phyloP scores from a whole-genome alignment of 2,888 invertebrate genomes.

The Tribolium freemani region DNA sequence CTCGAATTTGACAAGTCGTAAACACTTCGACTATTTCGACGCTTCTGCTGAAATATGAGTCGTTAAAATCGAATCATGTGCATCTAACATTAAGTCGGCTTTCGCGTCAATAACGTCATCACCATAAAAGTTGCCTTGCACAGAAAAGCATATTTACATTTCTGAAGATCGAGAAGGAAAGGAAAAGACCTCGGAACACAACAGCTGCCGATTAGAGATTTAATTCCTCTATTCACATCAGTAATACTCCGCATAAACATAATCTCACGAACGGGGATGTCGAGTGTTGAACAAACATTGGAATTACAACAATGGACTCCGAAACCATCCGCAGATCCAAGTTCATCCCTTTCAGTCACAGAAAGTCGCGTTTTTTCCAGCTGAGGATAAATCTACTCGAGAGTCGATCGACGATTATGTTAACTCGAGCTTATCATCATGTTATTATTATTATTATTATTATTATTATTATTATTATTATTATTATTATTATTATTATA shows the following conservation, averaged over 20 bases:
- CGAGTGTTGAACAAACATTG: constrained; percentile 58
- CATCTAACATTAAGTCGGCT: constrained; percentile 15
- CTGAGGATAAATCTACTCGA: not conserved
- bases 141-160: constrained; percentile 41
- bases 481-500: too few species aligned
- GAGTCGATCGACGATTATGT: not conserved
- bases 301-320: constrained; percentile 55
- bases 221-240: constrained; percentile 60
- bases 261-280: constrained; percentile 59
- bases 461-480: too few species aligned
- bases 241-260: constrained; percentile 59
- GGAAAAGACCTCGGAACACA: constrained; percentile 41
- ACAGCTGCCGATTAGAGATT: constrained; percentile 59
- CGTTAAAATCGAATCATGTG: constrained; percentile 27
- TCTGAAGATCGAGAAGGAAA: constrained; percentile 32
- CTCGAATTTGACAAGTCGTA: not conserved
- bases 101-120: constrained; percentile 20
- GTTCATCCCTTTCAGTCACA: constrained; percentile 2
- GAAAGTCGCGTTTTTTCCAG: not conserved
- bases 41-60: constrained; percentile 13
- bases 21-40: constrained; percentile 6
- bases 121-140: constrained; percentile 22
- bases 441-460: too few species aligned
- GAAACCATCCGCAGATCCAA: constrained; percentile 8
- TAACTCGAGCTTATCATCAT: constrained; percentile 1